phyloP scores from a whole-genome alignment of 2,888 invertebrate species.

The Drosophila helvetica region DNA sequence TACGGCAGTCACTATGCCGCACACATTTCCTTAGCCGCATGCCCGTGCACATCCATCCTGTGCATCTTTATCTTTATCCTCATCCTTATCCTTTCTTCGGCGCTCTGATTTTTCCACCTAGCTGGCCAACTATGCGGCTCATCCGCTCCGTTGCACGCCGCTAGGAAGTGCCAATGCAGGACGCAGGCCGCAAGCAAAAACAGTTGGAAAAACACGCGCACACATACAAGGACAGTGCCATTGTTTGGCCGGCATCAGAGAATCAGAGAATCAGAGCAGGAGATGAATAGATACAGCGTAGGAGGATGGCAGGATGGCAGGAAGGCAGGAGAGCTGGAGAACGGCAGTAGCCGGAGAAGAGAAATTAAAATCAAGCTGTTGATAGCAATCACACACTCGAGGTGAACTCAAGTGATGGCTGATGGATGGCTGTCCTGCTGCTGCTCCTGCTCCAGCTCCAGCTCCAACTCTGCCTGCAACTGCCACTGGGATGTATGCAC shows the following conservation, averaged over 20 bases:
- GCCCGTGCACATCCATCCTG: conserved; percentile 32
- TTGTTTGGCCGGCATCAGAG: conserved; percentile 29
- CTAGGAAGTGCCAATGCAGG: conserved; percentile 48
- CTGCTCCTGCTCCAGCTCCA: conserved; percentile 14
- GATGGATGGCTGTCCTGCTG: conserved; percentile 22
- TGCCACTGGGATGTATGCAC: conserved; percentile 68
- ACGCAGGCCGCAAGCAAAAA: conserved; percentile 31
- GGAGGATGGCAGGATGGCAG: no score
- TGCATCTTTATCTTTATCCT: conserved; percentile 16
- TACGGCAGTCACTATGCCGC: conserved; percentile 26
- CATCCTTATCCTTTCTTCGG: conserved; percentile 22
- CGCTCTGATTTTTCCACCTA: conserved; percentile 74
- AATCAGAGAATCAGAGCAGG: background rate
- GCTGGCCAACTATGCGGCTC: conserved; percentile 77
- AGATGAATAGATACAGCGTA: conserved; percentile 19
- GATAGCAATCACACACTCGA: conserved; percentile 77
- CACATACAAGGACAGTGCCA: conserved; percentile 28
- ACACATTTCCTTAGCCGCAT: conserved; percentile 11
- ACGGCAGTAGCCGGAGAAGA: conserved; percentile 3
- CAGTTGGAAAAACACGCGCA: conserved; percentile 55
- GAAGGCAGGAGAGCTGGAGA: background rate
- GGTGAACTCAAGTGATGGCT: conserved; percentile 62
- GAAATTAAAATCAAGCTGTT: conserved; percentile 76
- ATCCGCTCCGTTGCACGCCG: conserved; percentile 64
- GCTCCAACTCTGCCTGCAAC: background rate